Percentiles rank a stretch among this genome's conserved stretches.
Conservation (phyloP, 2,797 vertebrate species). For the Eulemur coronatus region DNA sequence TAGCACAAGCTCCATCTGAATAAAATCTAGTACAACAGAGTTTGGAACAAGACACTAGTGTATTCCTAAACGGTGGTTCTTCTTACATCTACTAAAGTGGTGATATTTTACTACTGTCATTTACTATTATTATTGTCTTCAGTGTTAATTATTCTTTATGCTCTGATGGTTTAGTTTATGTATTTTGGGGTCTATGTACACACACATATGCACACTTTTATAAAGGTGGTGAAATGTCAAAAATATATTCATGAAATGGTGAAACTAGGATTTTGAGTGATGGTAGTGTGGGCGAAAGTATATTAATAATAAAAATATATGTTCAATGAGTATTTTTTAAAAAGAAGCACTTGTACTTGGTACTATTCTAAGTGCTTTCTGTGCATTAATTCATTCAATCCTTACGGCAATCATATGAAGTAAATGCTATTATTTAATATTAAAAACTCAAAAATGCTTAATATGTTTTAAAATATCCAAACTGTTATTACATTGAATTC, state of each 20-base stretch:
- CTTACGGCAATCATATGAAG: background rate
- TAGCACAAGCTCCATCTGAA: rapidly evolving
- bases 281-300: background rate
- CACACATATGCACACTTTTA: background rate
- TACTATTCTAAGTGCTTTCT: background rate
- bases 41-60: background rate
- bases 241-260: background rate
- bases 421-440: background rate
- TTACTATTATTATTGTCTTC: background rate
- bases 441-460: background rate
- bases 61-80: background rate
- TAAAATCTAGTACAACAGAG: background rate
- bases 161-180: background rate
- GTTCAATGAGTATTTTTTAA: background rate
- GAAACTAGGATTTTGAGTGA: background rate
- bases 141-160: background rate
- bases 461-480: background rate
- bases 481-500: background rate
- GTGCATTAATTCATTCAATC: background rate
- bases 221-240: background rate
- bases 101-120: too few relatives aligned
- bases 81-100: background rate
- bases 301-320: background rate
- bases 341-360: background rate
- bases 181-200: background rate